These are phyloP conservation scores for Sympetrum striolatum DNA, from an alignment of 2,888 invertebrate species.

Conservation along the genomic window DNA sequence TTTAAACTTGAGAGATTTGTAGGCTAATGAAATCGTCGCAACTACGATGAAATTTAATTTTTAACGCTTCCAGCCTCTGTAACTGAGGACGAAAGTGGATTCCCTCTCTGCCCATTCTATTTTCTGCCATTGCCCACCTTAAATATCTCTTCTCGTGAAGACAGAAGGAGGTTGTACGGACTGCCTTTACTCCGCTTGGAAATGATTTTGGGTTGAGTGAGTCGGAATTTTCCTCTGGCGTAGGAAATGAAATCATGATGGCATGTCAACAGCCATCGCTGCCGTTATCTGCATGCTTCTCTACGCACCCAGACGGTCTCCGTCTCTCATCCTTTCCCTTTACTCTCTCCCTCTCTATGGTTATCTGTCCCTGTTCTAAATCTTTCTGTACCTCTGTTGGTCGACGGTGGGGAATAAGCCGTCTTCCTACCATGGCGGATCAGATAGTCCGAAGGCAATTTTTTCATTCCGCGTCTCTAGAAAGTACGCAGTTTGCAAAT, in stretches of 20 bases:
- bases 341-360: background rate
- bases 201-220: slow-evolving; percentile 27
- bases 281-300: background rate
- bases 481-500: background rate
- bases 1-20: background rate
- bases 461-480: background rate
- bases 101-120: background rate
- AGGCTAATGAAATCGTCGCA: background rate
- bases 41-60: background rate
- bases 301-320: background rate
- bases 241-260: slow-evolving; percentile 14
- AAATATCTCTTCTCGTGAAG: background rate
- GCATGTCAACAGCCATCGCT: slow-evolving; percentile 22
- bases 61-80: background rate
- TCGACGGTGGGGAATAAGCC: background rate
- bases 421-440: background rate
- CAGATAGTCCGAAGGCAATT: background rate
- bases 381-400: background rate
- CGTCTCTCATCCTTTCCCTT: background rate
- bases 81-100: background rate
- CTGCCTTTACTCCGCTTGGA: background rate
- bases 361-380: background rate
- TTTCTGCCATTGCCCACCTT: background rate
- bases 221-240: background rate
- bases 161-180: slow-evolving; percentile 6